Conservation (phyloP, 1,140 invertebrate genomes). For the Vanessa atalanta region DNA sequence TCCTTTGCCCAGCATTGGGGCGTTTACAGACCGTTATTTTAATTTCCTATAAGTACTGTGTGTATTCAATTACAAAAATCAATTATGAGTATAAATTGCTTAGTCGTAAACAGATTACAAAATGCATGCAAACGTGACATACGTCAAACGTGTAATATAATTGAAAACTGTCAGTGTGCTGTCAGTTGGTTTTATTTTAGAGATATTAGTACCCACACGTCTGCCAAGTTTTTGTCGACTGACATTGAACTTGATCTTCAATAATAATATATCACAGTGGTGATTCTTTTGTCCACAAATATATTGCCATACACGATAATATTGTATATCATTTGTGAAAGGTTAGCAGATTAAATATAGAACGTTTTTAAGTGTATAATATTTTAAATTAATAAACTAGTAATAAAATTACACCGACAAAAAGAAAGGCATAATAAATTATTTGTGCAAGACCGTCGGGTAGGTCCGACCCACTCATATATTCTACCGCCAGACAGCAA, state of each 20-base stretch:
- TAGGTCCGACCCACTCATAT: too few relatives aligned
- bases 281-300: neutral
- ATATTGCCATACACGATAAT: neutral
- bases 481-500: too few relatives aligned
- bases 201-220: constrained; percentile 17
- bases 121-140: constrained; percentile 15
- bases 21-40: too few relatives aligned
- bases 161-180: constrained; percentile 27
- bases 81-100: neutral
- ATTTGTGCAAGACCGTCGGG: too few relatives aligned
- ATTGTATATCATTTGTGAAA: too few relatives aligned
- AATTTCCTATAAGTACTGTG: neutral
- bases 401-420: too few relatives aligned
- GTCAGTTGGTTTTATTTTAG: constrained; percentile 26
- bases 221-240: constrained; percentile 24
- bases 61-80: neutral
- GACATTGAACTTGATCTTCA: constrained; percentile 21
- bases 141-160: constrained; percentile 24
- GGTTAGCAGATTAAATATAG: too few relatives aligned
- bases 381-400: too few relatives aligned
- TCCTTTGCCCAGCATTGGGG: too few relatives aligned
- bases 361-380: too few relatives aligned
- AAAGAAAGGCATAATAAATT: too few relatives aligned
- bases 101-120: constrained; percentile 20
- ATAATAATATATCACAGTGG: neutral